Conservation (phyloP, 2,113 vertebrate genomes). For the Silurus glanis region DNA sequence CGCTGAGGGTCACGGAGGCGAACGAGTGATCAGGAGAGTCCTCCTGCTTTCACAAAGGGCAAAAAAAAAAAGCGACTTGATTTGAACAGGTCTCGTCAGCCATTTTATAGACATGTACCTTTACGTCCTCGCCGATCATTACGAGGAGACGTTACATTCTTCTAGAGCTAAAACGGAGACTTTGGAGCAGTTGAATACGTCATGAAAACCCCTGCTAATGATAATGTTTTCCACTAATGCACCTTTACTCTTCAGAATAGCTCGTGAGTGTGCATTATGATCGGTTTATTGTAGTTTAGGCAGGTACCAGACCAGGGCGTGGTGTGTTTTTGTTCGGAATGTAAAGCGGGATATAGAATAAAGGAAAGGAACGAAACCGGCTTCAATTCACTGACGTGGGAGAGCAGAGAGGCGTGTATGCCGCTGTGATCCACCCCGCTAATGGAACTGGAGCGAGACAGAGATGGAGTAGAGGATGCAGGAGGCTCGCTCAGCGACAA, state of each 20-base stretch:
- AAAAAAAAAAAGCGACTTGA: not conserved
- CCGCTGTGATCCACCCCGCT: conserved; percentile 85
- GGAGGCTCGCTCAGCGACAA: conserved; percentile 72
- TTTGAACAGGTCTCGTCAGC: too few relatives aligned
- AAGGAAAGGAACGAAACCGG: not conserved
- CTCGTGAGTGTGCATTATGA: not conserved
- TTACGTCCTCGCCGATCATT: too few relatives aligned
- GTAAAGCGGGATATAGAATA: not conserved
- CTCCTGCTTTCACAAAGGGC: conserved; percentile 72
- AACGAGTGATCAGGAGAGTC: conserved; percentile 85
- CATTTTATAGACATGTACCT: too few relatives aligned
- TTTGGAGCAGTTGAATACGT: too few relatives aligned
- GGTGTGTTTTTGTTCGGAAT: not conserved
- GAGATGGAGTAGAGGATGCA: conserved; percentile 84
- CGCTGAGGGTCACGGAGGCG: conserved; percentile 77
- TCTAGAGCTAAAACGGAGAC: too few relatives aligned
- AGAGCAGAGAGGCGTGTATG: conserved; percentile 83
- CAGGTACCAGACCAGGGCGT: not conserved
- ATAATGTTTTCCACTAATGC: too few relatives aligned
- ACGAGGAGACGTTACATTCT: too few relatives aligned
- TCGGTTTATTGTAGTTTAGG: not conserved
- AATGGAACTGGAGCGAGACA: conserved; percentile 93
- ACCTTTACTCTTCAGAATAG: not conserved
- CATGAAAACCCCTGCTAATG: too few relatives aligned
- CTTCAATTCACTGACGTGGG: conserved; percentile 75